A percentile compares a stretch with the other conserved stretches of the same genome.
Evolutionary conservation across 2,113 vertebrate genomes (phyloP).

Genomic region (Indri indri): DNA sequence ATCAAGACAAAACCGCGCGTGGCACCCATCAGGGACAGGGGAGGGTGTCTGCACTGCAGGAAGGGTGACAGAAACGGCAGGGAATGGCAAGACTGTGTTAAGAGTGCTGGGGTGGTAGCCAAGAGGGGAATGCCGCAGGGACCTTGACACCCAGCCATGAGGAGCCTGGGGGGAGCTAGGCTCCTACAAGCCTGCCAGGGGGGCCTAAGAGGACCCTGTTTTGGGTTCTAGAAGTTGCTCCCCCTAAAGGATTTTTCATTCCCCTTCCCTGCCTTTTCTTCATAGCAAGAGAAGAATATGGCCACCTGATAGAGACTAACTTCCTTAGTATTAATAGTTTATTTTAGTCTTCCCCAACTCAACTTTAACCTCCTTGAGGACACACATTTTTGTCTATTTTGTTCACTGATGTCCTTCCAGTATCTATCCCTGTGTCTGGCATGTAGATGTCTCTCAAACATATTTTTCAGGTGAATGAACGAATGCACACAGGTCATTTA

Average conservation of each 20-base stretch:
- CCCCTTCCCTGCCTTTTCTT: not conserved
- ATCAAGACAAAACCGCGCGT: not conserved
- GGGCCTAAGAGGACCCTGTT: not conserved
- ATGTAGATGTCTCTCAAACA: not conserved
- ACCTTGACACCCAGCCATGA: not conserved
- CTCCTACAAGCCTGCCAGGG: not conserved
- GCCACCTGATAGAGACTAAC: too few species aligned
- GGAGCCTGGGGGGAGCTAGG: not conserved
- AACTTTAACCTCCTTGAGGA: not conserved
- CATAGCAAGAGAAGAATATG: not conserved
- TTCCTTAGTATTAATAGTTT: not conserved
- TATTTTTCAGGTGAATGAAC: not conserved
- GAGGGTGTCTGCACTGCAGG: not conserved
- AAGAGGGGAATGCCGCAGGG: not conserved
- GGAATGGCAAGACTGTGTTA: not conserved
- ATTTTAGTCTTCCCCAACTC: not conserved
- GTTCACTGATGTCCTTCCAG: not conserved
- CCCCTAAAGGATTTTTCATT: not conserved
- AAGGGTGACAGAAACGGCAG: not conserved
- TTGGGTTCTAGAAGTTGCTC: not conserved
- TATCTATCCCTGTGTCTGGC: not conserved
- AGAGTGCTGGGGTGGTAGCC: fast-evolving
- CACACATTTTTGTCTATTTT: not conserved
- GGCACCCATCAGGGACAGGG: not conserved
- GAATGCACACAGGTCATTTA: not conserved